Conservation (phyloP, 2,797 vertebrate genomes). For the Schizothorax lantsangensis region DNA sequence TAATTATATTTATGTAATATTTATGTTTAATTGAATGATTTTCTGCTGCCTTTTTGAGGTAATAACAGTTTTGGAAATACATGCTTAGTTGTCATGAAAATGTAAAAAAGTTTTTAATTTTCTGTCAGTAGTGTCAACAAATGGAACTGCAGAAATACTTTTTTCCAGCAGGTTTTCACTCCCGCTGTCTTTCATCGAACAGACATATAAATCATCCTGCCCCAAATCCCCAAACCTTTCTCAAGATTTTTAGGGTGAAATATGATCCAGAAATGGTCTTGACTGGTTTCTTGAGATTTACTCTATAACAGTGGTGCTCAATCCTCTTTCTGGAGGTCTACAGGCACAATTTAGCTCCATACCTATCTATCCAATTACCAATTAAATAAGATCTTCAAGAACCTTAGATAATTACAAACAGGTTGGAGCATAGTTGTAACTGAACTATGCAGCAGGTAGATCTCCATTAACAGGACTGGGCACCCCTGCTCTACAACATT, state of each 20-base stretch:
- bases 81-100: not conserved
- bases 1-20: not conserved
- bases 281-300: constrained; percentile 6
- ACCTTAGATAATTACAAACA: not conserved
- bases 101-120: not conserved
- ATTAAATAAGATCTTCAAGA: constrained; percentile 5
- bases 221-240: not conserved
- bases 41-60: not conserved
- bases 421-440: not conserved
- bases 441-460: not conserved
- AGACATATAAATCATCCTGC: not conserved
- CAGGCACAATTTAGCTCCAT: not conserved
- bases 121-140: not conserved
- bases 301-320: not conserved
- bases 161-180: not conserved
- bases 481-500: not conserved
- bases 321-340: not conserved
- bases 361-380: constrained; percentile 3
- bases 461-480: not conserved
- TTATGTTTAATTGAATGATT: not conserved
- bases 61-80: not conserved
- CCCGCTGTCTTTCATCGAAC: not conserved
- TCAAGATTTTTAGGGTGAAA: not conserved
- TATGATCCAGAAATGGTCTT: not conserved
- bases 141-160: not conserved